Evolutionary conservation across 2,888 invertebrate genomes (phyloP).

Genomic region (Miltochrista miniata): DNA sequence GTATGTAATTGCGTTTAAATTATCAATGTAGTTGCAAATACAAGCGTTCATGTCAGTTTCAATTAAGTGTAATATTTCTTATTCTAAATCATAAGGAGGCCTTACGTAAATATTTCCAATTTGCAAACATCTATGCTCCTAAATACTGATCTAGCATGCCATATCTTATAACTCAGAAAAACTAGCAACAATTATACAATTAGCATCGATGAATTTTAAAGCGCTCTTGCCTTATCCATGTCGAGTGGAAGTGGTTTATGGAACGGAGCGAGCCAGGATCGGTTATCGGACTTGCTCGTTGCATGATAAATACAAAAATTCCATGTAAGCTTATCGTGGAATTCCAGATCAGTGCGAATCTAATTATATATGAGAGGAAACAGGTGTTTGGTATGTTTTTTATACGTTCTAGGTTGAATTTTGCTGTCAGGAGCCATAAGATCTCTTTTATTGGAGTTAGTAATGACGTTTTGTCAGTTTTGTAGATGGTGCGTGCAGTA

Average conservation of each 20-base stretch:
- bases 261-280: background rate
- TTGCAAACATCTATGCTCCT: background rate
- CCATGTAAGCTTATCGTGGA: conserved; percentile 10
- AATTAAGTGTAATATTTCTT: too few species aligned
- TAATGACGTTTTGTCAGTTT: background rate
- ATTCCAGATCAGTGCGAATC: conserved; percentile 10
- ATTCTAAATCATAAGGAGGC: too few species aligned
- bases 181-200: conserved; percentile 13
- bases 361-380: conserved; percentile 3
- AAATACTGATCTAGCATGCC: background rate
- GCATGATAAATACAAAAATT: conserved; percentile 5
- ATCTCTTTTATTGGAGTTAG: background rate
- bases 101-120: too few species aligned
- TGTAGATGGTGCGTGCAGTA: background rate
- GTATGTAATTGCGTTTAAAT: too few species aligned
- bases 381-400: conserved; percentile 3
- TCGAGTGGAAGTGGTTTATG: conserved; percentile 3
- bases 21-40: too few species aligned
- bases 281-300: background rate
- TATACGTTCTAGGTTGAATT: background rate
- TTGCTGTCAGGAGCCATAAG: background rate
- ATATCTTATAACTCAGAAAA: background rate
- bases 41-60: too few species aligned
- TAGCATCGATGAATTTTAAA: conserved; percentile 10
- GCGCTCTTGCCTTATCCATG: conserved; percentile 5